Percentiles rank a stretch among this genome's conserved stretches.
These are phyloP conservation scores for Carassius auratus DNA, from an alignment of 2,113 vertebrate genomes.

Conservation along the genomic window DNA sequence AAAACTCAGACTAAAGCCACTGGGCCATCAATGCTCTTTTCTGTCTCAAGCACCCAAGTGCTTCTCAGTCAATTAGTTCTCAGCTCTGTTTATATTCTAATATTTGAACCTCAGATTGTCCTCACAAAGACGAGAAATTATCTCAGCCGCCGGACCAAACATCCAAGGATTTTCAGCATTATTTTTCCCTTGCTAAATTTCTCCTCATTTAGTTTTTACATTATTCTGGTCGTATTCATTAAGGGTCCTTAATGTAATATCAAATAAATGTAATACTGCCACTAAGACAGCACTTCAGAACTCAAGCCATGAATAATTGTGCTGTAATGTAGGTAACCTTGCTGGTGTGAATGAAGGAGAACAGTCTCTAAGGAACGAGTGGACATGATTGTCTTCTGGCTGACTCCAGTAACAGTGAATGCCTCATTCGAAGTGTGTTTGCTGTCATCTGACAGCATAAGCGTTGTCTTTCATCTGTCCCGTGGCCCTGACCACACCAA, in stretches of 20 bases:
- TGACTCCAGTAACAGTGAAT: slow-evolving; percentile 4
- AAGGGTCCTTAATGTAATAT: slow-evolving; percentile 14
- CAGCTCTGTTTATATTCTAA: slow-evolving; percentile 50
- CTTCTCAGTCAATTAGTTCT: slow-evolving; percentile 31
- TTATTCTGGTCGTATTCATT: slow-evolving; percentile 1
- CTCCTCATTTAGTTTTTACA: slow-evolving; percentile 43
- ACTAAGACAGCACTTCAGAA: slow-evolving; percentile 20
- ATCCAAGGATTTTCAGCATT: slow-evolving; percentile 40
- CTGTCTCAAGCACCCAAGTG: slow-evolving; percentile 20
- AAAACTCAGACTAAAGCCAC: slow-evolving; percentile 30
- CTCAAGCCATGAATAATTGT: slow-evolving; percentile 12
- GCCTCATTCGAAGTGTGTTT: background rate
- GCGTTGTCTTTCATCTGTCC: slow-evolving; percentile 19
- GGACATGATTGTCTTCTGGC: background rate
- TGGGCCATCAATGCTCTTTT: slow-evolving; percentile 22
- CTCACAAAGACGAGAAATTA: slow-evolving; percentile 46
- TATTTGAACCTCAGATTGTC: slow-evolving; percentile 40
- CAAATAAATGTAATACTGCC: slow-evolving; percentile 32
- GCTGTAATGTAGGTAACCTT: slow-evolving; percentile 28
- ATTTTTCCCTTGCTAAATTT: slow-evolving; percentile 39
- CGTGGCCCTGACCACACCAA: background rate
- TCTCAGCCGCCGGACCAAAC: slow-evolving; percentile 34
- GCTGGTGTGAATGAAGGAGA: slow-evolving; percentile 7
- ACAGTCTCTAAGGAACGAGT: slow-evolving; percentile 10
- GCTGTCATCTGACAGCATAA: background rate